Evolutionary conservation across 2,113 vertebrate species (phyloP).

Genomic region (Zosterops borbonicus): DNA sequence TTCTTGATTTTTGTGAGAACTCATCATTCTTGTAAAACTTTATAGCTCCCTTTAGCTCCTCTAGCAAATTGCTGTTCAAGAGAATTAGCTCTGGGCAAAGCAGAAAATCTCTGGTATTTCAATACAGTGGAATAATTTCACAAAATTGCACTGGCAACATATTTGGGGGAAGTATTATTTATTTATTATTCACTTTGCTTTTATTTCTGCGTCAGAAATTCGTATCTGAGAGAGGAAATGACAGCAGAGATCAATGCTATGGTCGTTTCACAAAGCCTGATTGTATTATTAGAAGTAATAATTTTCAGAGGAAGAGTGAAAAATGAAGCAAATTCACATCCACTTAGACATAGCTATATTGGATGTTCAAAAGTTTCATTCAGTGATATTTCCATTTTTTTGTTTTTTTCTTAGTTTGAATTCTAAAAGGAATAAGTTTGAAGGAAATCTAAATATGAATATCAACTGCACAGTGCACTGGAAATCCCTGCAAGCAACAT

Average conservation of each 20-base stretch:
- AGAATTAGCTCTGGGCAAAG: background rate
- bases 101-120: background rate
- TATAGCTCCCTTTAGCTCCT: background rate
- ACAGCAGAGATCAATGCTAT: background rate
- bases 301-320: background rate
- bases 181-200: background rate
- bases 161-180: background rate
- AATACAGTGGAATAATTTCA: background rate
- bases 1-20: background rate
- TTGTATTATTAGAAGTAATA: background rate
- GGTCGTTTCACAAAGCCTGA: background rate
- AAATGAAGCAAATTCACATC: background rate
- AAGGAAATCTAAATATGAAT: background rate
- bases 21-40: background rate
- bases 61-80: background rate
- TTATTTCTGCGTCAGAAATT: background rate
- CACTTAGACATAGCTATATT: background rate
- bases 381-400: background rate
- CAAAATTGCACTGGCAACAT: background rate
- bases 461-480: background rate
- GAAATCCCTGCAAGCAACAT: background rate
- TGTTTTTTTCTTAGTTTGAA: background rate
- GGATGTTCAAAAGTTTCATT: background rate
- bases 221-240: background rate
- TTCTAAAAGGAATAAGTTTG: background rate